phyloP scores from a whole-genome alignment of 37 sponge, comb jelly and placozoan species.

The Agelas oroides region DNA sequence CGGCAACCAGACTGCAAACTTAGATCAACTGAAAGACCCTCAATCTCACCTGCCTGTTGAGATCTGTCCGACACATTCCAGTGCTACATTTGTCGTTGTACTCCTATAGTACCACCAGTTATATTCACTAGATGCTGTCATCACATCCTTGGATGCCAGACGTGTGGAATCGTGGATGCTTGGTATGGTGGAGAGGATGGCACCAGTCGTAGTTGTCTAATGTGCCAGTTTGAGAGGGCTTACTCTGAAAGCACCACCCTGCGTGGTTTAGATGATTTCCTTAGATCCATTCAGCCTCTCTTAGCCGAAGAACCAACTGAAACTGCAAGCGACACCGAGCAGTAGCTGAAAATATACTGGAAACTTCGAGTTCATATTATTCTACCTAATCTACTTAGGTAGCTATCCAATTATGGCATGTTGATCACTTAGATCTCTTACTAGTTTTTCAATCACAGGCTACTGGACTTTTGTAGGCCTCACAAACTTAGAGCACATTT shows the following conservation, averaged over 20 bases:
- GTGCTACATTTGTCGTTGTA: conserved; percentile 26
- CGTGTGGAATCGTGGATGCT: background rate
- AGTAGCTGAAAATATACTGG: too few relatives aligned
- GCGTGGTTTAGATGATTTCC: conserved; percentile 8
- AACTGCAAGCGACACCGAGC: too few relatives aligned
- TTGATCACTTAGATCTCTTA: too few relatives aligned
- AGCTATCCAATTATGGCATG: too few relatives aligned
- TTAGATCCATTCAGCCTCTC: background rate
- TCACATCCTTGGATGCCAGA: background rate
- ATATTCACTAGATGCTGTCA: conserved; percentile 3
- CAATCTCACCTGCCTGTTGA: too few relatives aligned
- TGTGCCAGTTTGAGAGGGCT: background rate
- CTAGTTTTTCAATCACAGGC: too few relatives aligned
- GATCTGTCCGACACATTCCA: conserved; percentile 31
- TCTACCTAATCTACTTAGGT: too few relatives aligned
- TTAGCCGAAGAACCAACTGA: background rate
- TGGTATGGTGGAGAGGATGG: conserved; percentile 1
- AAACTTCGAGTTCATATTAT: too few relatives aligned
- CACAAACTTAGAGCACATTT: too few relatives aligned
- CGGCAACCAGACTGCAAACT: too few relatives aligned
- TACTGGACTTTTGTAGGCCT: too few relatives aligned
- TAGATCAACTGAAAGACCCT: too few relatives aligned
- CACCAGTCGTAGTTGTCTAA: background rate
- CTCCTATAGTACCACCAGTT: conserved; percentile 30
- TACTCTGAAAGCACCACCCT: background rate